These are phyloP conservation scores for Lissonota sp. DNA, from an alignment of 2,888 invertebrate genomes.

Conservation along the genomic window DNA sequence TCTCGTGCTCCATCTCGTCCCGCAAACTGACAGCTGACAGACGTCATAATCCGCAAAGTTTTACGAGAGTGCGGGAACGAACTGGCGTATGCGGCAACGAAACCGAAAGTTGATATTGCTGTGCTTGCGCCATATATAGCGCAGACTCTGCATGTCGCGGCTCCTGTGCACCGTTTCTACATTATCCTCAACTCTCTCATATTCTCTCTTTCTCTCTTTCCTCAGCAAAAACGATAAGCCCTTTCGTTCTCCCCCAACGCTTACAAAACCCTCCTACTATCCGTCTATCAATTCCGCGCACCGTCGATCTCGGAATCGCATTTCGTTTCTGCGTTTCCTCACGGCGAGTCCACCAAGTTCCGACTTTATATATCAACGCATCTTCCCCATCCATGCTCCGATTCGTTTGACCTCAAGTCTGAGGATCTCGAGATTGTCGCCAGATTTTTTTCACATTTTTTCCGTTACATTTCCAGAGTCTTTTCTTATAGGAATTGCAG, in stretches of 20 bases:
- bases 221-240: conserved; percentile 18
- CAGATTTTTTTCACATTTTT: background rate
- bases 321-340: conserved; percentile 39
- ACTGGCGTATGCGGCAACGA: conserved; percentile 18
- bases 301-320: conserved; percentile 55
- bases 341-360: conserved; percentile 14
- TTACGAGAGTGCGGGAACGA: conserved; percentile 65
- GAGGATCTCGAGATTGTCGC: conserved; percentile 25
- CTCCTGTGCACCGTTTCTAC: conserved; percentile 14
- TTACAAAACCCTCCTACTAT: conserved; percentile 7
- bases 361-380: conserved; percentile 19
- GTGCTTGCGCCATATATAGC: conserved; percentile 72
- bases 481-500: too few relatives aligned
- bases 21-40: conserved; percentile 80
- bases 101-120: conserved; percentile 79
- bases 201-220: conserved; percentile 26
- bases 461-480: too few relatives aligned
- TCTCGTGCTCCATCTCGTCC: conserved; percentile 24
- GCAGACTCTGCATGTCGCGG: conserved; percentile 18
- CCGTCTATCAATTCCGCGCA: conserved; percentile 52
- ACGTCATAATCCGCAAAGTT: conserved; percentile 78
- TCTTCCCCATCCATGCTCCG: background rate
- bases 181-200: conserved; percentile 17
- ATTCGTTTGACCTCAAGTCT: conserved; percentile 11
- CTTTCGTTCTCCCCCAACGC: conserved; percentile 12